Base-by-base conservation (phyloP, 2,113 vertebrate genomes). In the Prionailurus bengalensis region DNA sequence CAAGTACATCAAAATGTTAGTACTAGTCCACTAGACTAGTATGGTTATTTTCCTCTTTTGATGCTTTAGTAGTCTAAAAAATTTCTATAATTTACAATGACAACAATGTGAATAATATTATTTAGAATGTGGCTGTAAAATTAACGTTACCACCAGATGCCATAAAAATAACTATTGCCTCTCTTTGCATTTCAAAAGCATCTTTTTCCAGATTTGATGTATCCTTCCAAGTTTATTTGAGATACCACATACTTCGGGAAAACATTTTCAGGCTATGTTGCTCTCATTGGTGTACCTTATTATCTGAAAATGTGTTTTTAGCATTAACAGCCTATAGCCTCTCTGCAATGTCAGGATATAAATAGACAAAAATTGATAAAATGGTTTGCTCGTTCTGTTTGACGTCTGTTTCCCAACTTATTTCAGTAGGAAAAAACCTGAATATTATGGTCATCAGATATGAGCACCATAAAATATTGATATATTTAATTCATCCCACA, bases 351-450 rank as follows among this genome's bases (percentile, higher is more conserved):
- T 45, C 63, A 91, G 80, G n/a, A 51, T 88, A 70, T 39, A 80
- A 80, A 45, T 3, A 86, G 74, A 74, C 36, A 82, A 39, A 84
- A 95, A 65, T 29, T 61, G 76, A 78, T 71, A 58, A 96, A 88
- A 74, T 17, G 31, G 48, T 91, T 53, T 94, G 70, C 21, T 97
- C 71, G 78, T 96, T 97, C 84, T 23, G 2, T 78, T 79, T 88
- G 79, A 73, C 70, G 76, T 51, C 92, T 97, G 25, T 93, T 89
- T 91, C 51, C 33, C 78, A 73, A 92, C 68, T 66, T 96, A 91
- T 94, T 93, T 98, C 42, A 48, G 53, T 70, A 88, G 76, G 85
- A 92, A 97, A 93, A 73, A 58, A 94, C 27, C 58, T 65, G 76
- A 79, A 66, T 81, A 82, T 89, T 92, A 81, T 91, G 81, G 19